Evolutionary conservation across 1,140 invertebrate genomes (phyloP).

Genomic region (Zelostemma sp.): DNA sequence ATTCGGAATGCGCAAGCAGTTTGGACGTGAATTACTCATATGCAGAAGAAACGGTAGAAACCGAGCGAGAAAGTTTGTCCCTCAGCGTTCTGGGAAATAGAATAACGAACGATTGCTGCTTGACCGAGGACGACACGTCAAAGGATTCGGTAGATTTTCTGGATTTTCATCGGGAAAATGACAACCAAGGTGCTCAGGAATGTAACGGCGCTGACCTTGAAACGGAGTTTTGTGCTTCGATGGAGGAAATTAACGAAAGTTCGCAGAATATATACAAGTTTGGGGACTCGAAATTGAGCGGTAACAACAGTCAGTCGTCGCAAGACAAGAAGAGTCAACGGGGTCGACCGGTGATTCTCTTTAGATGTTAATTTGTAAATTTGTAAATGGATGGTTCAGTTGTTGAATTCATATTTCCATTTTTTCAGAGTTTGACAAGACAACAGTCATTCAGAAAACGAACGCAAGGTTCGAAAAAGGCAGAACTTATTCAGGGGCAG

Average conservation of each 20-base stretch:
- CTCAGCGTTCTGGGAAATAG: conserved; percentile 15
- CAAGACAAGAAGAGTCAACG: not conserved
- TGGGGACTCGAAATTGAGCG: not conserved
- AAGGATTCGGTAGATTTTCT: conserved; percentile 15
- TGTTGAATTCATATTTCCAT: not conserved
- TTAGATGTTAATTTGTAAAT: conserved; percentile 7
- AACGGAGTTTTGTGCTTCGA: conserved; percentile 8
- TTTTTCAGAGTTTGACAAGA: conserved; percentile 28
- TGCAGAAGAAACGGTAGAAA: not conserved
- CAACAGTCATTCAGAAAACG: conserved; percentile 20
- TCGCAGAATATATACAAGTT: not conserved
- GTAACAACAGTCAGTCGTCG: not conserved
- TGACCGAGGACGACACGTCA: conserved; percentile 17
- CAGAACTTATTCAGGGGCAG: conserved; percentile 40
- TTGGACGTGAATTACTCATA: too few relatives aligned
- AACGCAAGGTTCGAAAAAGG: conserved; percentile 35
- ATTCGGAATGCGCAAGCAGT: too few relatives aligned
- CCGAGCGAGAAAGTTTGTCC: not conserved
- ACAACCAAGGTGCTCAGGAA: not conserved
- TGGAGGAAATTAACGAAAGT: not conserved
- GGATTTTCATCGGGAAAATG: not conserved
- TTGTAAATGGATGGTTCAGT: not conserved
- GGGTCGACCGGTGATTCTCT: not conserved
- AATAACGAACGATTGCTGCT: not conserved
- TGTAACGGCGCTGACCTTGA: not conserved